phyloP scores from a whole-genome alignment of 2,113 vertebrate species.

The Myxocyprinus asiaticus region DNA sequence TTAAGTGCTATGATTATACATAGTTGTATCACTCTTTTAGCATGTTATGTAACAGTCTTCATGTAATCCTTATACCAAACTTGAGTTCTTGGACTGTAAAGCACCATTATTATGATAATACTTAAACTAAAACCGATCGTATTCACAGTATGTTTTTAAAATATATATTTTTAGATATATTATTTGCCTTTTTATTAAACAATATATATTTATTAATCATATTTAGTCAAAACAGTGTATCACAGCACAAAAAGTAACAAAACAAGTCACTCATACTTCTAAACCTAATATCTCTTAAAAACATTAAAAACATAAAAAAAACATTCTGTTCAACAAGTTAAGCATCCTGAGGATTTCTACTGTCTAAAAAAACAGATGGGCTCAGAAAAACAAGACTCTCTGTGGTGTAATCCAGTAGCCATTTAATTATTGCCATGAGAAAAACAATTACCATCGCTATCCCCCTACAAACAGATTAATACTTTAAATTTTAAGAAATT shows the following conservation, averaged over 20 bases:
- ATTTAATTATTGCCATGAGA: not conserved
- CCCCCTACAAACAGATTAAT: not conserved
- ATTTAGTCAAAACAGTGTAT: too few relatives aligned
- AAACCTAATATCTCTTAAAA: not conserved
- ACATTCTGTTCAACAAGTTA: slow-evolving; percentile 16
- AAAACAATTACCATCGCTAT: not conserved
- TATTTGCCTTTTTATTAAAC: too few relatives aligned
- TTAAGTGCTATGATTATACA: not conserved
- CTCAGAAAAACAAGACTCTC: slow-evolving; percentile 17
- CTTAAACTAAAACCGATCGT: not conserved
- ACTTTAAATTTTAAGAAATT: not conserved
- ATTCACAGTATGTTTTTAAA: too few relatives aligned
- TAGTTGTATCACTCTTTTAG: not conserved
- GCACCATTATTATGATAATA: not conserved
- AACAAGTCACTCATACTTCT: too few relatives aligned
- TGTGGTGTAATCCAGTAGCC: slow-evolving; percentile 12
- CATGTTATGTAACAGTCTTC: slow-evolving; percentile 27
- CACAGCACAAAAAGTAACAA: too few relatives aligned
- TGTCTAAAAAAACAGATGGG: slow-evolving; percentile 10
- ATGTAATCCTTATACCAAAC: slow-evolving; percentile 7
- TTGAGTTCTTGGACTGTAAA: not conserved
- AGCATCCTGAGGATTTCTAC: not conserved
- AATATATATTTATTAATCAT: too few relatives aligned
- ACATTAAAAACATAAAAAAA: too few relatives aligned
- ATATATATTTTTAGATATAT: too few relatives aligned